Evolutionary conservation across 2,888 invertebrate species (phyloP).

Genomic region (Fragum whitleyi): DNA sequence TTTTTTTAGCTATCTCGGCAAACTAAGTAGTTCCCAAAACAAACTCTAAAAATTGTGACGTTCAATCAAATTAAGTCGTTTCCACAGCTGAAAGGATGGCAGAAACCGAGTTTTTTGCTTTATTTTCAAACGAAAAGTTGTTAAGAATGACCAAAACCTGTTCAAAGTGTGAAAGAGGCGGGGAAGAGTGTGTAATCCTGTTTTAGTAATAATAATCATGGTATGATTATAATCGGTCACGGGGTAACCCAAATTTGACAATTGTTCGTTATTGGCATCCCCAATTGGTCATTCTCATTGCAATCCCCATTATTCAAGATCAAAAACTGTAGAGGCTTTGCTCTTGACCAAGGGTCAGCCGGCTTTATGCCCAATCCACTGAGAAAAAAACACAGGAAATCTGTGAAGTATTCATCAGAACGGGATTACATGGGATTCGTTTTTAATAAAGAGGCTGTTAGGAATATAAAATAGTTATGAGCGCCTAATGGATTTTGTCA

Average conservation of each 20-base stretch:
- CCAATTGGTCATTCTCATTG: conserved; percentile 9
- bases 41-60: too few species aligned
- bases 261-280: conserved; percentile 13
- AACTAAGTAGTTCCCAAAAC: too few species aligned
- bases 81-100: too few species aligned
- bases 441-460: conserved; percentile 20
- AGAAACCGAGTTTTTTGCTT: too few species aligned
- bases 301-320: conserved; percentile 22
- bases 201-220: conserved; percentile 26
- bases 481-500: conserved; percentile 11
- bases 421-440: conserved; percentile 26
- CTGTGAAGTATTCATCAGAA: conserved; percentile 29
- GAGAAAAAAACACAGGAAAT: conserved; percentile 18
- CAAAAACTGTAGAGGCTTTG: conserved; percentile 24
- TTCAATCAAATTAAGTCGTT: too few species aligned
- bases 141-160: too few species aligned
- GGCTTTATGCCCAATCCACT: conserved; percentile 16
- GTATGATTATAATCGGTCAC: conserved; percentile 16
- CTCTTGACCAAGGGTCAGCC: conserved; percentile 26
- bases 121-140: too few species aligned
- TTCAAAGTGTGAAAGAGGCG: neutral
- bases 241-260: conserved; percentile 17
- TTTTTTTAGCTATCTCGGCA: too few species aligned
- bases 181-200: conserved; percentile 5
- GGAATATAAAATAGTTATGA: conserved; percentile 29